Base-by-base conservation (phyloP, 2,888 invertebrate species). In the Thera obeliscata region DNA sequence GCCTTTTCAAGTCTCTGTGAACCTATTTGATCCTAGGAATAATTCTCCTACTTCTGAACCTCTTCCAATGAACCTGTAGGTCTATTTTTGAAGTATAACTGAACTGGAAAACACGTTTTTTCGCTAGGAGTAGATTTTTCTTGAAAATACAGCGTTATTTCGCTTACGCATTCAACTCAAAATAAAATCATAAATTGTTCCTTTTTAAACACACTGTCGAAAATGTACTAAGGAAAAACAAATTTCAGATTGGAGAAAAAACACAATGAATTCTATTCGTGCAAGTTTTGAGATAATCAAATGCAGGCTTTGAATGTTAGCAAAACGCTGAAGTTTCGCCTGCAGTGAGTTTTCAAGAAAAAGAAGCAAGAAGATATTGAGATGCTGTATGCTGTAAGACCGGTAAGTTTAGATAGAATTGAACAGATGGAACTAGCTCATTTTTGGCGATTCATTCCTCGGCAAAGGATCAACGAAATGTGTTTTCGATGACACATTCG, bases 301-400 rank as follows among this genome's bases (percentile, higher is more conserved):
- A 60, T 70, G 11, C 56, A 33, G n/a, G 33, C n/a, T 43, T 43
- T 50, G 52, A 54, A 6, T 12, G 60, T 69, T 48, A 8, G 2
- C 6, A 72, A 50, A 33, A 49, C 36, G 49, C 49, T 56, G 33
- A 56, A 46, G 38, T 56, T n/a, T 50, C 35, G 33, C 41, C 7
- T 56, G 43, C 41, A 70, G 68, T 66, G 58, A 66, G 64, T 62
- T 56, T 56, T 70, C 72, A 72, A 75, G 72, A 74, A 76, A 71
- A 74, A 77, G 72, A 78, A 77, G 69, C 79, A 62, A 76, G 78
- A 82, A 85, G 76, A 79, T 64, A 54, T 68, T 72, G 81, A 66
- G 50, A 93, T 93, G 93, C 80, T 93, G 88, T 93, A 93, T 76
- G 92, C 93, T 12, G 92, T 93, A 5, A 87, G 93, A 85, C 93